These are phyloP conservation scores for Lapara coniferarum DNA, from an alignment of 2,888 invertebrate genomes.

Conservation along the genomic window DNA sequence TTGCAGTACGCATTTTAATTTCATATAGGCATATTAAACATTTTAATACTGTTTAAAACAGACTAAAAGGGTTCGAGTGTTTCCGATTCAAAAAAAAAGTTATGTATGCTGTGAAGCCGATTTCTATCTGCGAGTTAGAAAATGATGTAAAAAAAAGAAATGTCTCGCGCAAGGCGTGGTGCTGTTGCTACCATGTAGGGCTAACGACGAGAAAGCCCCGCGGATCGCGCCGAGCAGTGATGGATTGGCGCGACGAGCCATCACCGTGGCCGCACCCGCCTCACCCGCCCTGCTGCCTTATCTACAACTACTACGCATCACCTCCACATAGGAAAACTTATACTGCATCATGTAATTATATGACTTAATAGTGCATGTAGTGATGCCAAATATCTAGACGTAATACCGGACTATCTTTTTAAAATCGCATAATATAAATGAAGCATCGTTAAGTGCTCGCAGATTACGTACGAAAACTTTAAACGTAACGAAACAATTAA, in stretches of 20 bases:
- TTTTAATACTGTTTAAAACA: constrained; percentile 65
- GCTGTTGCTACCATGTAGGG: constrained; percentile 75
- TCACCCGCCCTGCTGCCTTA: constrained; percentile 3
- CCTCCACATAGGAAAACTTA: background rate
- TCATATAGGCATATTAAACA: constrained; percentile 48
- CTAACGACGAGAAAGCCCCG: constrained; percentile 83
- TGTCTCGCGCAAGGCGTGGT: constrained; percentile 77
- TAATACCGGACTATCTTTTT: too few relatives aligned
- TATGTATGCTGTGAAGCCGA: constrained; percentile 76
- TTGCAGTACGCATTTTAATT: constrained; percentile 72
- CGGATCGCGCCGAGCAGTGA: constrained; percentile 75
- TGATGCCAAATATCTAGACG: too few relatives aligned
- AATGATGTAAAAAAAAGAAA: constrained; percentile 79
- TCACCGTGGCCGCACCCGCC: constrained; percentile 35
- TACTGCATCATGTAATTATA: too few relatives aligned
- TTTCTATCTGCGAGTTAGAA: constrained; percentile 82
- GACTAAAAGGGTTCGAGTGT: constrained; percentile 64
- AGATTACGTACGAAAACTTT: too few relatives aligned
- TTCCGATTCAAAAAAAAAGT: constrained; percentile 72
- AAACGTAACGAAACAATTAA: too few relatives aligned
- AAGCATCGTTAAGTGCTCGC: too few relatives aligned
- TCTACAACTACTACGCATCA: background rate
- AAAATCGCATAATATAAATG: too few relatives aligned
- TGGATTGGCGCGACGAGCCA: constrained; percentile 60
- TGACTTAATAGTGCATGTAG: too few relatives aligned